Conservation (phyloP, 2,888 invertebrate genomes). For the Scotopteryx bipunctaria region DNA sequence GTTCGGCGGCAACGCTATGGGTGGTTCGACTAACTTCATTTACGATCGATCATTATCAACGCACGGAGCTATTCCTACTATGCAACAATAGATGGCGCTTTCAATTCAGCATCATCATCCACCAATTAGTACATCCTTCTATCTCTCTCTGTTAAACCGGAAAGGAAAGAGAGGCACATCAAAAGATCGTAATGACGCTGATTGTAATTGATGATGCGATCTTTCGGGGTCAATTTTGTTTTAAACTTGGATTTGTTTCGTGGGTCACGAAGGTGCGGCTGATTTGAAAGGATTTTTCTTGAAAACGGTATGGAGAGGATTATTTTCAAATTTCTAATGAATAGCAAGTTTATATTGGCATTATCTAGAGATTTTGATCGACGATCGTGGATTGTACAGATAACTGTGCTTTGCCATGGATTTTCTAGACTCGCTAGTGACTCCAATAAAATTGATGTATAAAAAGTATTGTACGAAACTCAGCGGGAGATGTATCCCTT, state of each 20-base stretch:
- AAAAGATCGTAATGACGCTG: conserved; percentile 68
- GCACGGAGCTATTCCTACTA: conserved; percentile 79
- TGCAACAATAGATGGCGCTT: conserved; percentile 82
- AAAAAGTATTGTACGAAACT: too few species aligned
- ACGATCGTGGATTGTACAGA: too few species aligned
- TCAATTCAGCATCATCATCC: conserved; percentile 77
- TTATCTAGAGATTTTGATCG: too few species aligned
- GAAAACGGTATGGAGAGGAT: conserved; percentile 10
- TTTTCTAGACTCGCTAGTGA: too few species aligned
- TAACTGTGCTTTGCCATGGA: too few species aligned
- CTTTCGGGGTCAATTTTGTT: conserved; percentile 68
- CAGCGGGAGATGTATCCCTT: too few species aligned
- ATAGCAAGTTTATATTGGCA: background rate
- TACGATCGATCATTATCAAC: conserved; percentile 75
- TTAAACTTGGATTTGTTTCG: conserved; percentile 63
- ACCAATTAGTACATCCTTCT: conserved; percentile 69
- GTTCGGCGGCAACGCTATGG: conserved; percentile 67
- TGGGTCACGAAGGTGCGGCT: conserved; percentile 50
- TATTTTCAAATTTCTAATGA: background rate
- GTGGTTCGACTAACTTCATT: conserved; percentile 78
- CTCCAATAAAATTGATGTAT: too few species aligned
- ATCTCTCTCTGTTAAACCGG: conserved; percentile 33
- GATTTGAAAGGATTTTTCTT: conserved; percentile 14
- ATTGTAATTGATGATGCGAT: conserved; percentile 82
- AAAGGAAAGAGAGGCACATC: conserved; percentile 52